Conservation (phyloP, 2,888 invertebrate species). For the Cephonodes hylas region DNA sequence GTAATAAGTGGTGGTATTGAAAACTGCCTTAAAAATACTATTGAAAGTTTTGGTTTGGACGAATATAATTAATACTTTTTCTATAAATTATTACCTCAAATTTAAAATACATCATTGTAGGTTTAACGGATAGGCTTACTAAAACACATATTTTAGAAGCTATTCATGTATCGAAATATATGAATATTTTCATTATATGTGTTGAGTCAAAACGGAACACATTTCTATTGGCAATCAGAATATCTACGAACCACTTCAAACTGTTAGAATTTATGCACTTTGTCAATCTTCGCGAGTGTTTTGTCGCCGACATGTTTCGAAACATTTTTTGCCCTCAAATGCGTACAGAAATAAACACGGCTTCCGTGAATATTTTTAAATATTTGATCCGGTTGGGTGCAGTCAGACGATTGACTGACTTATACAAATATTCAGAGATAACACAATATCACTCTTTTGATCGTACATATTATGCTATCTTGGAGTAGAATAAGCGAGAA, state of each 20-base stretch:
- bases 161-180: too few relatives aligned
- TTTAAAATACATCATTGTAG: too few relatives aligned
- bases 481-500: background rate
- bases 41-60: too few relatives aligned
- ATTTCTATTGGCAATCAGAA: background rate
- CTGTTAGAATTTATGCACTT: background rate
- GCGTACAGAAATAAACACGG: conserved; percentile 29
- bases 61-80: too few relatives aligned
- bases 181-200: too few relatives aligned
- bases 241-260: background rate
- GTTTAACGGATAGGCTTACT: too few relatives aligned
- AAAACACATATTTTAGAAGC: too few relatives aligned
- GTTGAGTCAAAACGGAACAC: background rate
- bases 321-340: conserved; percentile 19
- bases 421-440: background rate
- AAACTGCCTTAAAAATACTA: too few relatives aligned
- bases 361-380: conserved; percentile 33
- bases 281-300: conserved; percentile 5
- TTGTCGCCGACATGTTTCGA: background rate
- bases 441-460: background rate
- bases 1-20: too few relatives aligned
- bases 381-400: conserved; percentile 18
- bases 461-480: background rate
- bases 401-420: background rate
- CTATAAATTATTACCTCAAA: too few relatives aligned